These are phyloP conservation scores for Hippocampus mohnikei DNA, from an alignment of 2,113 vertebrate species.

Conservation along the genomic window DNA sequence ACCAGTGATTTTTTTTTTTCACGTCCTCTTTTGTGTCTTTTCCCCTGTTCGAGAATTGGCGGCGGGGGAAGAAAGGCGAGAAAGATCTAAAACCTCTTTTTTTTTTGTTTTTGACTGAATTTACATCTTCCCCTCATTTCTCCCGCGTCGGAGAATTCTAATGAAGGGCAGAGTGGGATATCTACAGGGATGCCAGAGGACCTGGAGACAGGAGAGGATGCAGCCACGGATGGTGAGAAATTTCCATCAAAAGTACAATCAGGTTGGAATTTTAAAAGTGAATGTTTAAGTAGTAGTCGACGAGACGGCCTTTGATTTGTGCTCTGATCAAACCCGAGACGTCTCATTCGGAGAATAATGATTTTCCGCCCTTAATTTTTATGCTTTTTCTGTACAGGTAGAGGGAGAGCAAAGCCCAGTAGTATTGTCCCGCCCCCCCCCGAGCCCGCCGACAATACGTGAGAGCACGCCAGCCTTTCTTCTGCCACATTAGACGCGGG, in stretches of 20 bases:
- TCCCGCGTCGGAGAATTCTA: conserved; percentile 93
- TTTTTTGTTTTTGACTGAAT: conserved; percentile 86
- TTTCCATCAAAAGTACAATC: conserved; percentile 99
- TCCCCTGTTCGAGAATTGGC: conserved; percentile 39
- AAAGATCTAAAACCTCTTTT: conserved; percentile 85
- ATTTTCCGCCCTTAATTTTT: conserved; percentile 73
- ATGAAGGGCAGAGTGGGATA: conserved; percentile 90
- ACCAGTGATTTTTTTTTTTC: conserved; percentile 41
- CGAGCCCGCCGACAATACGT: conserved; percentile 30
- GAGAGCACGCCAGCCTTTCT: conserved; percentile 66
- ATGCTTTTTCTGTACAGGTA: conserved; percentile 74
- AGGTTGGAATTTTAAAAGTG: conserved; percentile 98
- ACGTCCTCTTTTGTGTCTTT: conserved; percentile 46
- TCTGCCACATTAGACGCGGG: conserved; percentile 69
- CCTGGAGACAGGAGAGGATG: conserved; percentile 94
- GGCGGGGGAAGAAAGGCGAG: conserved; percentile 24
- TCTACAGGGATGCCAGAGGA: conserved; percentile 91
- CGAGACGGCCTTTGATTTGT: conserved; percentile 98
- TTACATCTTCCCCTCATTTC: conserved; percentile 96
- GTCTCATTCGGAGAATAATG: conserved; percentile 98
- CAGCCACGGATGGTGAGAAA: conserved; percentile 93
- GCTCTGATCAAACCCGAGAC: conserved; percentile 96
- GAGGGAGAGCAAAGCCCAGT: conserved; percentile 66
- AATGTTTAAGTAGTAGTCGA: conserved; percentile 99
- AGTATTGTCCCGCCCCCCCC: conserved; percentile 69